Evolutionary conservation across 2,113 vertebrate species (phyloP).

Genomic region (Halichoeres trimaculatus): DNA sequence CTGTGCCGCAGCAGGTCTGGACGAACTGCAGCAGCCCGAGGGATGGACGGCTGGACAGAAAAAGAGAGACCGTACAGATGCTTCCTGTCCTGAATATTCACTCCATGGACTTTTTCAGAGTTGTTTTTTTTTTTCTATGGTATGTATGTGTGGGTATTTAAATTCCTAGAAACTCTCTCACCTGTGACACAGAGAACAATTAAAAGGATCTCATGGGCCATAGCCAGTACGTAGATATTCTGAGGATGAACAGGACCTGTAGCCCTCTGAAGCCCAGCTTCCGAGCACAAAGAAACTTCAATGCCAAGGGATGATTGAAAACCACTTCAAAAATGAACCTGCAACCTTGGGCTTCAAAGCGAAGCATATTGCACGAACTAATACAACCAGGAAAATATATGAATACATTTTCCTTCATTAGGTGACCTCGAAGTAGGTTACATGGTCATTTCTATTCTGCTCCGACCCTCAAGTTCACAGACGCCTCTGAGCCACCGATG

Average conservation of each 20-base stretch:
- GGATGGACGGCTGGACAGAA: constrained; percentile 38
- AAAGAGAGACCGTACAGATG: constrained; percentile 9
- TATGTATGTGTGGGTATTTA: not conserved
- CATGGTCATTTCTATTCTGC: constrained; percentile 78
- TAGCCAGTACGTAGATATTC: constrained; percentile 51
- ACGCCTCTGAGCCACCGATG: constrained; percentile 70
- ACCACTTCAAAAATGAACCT: constrained; percentile 75
- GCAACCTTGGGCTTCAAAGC: constrained; percentile 80
- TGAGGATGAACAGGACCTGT: constrained; percentile 55
- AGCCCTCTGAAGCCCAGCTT: constrained; percentile 54
- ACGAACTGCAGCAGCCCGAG: constrained; percentile 41
- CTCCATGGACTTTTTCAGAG: constrained; percentile 1
- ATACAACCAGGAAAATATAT: constrained; percentile 78
- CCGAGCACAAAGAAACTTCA: constrained; percentile 68
- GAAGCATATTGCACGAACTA: constrained; percentile 69
- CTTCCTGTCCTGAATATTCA: constrained; percentile 25
- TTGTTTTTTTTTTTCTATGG: not conserved
- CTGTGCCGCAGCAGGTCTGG: constrained; percentile 54
- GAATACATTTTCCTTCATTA: constrained; percentile 81
- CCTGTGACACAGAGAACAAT: constrained; percentile 26
- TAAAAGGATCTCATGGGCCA: constrained; percentile 12
- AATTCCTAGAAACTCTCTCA: constrained; percentile 26
- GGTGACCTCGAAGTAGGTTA: constrained; percentile 79
- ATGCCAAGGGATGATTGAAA: constrained; percentile 74
- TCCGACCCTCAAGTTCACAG: constrained; percentile 75